Evolutionary conservation across 2,113 vertebrate species (phyloP), one percentile per base, ranked within the genome.

Genomic region (Kryptolebias marmoratus): DNA sequence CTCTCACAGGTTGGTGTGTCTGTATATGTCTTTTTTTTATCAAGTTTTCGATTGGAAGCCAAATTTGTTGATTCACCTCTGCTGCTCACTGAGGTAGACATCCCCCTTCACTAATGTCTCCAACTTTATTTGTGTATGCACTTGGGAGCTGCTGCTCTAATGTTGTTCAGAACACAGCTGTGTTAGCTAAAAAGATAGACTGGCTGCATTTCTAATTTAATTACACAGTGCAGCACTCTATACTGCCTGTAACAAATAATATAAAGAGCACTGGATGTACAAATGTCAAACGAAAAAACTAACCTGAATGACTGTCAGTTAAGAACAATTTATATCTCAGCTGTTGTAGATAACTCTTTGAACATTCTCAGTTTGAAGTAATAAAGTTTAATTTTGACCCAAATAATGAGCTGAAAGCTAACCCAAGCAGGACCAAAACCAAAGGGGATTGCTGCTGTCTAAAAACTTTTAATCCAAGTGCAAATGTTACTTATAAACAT

Each of bases 1-100:
- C 93, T 96, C 93, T 89, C 81, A 87, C 86, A 87, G 85, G 82
- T 92, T 89, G 80, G 61, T 65, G 60, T 71, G 84, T 87, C 78
- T 85, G 72, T 90, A 77, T 82, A 77, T 65, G 79, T 65, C 67
- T 86, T 74, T 77, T 80, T 72, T 86, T 85, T 68, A 69, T 73
- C 52, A 64, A 70, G 71, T 71, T 91, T 92, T 91, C 73, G 82
- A 79, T 90, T 85, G 87, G 79, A 88, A 89, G 76, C 77, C 82
- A 82, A 94, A 90, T 79, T 60, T 90, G 91, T 91, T 89, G 91
- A 92, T 91, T 92, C 87, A 87, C 87, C 86, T 87, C 82, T 80
- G 36, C 80, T 74, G 67, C 83, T 88, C 80, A 80, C 79, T 86
- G 82, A 90, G 80, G 44, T 81, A 69, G 64, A 87, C 73, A 72